These are phyloP conservation scores for Babyrousa celebensis DNA, from an alignment of 2,797 vertebrate genomes.

Conservation along the genomic window DNA sequence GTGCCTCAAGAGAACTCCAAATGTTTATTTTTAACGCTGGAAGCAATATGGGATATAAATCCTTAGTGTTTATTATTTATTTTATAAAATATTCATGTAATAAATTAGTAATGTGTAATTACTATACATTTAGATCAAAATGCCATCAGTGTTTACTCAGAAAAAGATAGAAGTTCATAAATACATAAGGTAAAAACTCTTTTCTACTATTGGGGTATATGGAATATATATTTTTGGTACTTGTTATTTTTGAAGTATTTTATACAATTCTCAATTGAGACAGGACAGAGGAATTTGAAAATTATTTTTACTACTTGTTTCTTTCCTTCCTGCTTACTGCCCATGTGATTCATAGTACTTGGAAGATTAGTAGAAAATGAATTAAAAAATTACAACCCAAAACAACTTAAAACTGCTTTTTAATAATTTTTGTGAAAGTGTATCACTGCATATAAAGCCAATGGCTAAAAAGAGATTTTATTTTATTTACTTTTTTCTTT, in stretches of 20 bases:
- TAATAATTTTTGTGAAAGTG: constrained; percentile 53
- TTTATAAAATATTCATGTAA: constrained; percentile 54
- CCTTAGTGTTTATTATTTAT: constrained; percentile 18
- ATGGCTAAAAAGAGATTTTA: constrained; percentile 20
- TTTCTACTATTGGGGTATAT: constrained; percentile 12
- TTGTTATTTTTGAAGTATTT: constrained; percentile 57
- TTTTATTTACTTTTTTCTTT: too few species aligned
- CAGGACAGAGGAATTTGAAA: neutral
- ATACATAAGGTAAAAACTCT: constrained; percentile 22
- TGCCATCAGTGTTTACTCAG: neutral
- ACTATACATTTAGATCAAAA: constrained; percentile 10
- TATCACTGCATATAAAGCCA: constrained; percentile 16
- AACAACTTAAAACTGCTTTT: constrained; percentile 18
- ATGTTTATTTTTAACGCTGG: constrained; percentile 56
- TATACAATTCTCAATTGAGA: neutral
- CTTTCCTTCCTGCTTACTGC: constrained; percentile 15
- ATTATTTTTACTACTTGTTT: constrained; percentile 62
- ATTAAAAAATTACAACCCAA: neutral
- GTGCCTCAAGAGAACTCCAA: neutral
- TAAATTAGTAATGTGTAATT: constrained; percentile 42
- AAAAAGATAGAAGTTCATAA: constrained; percentile 56
- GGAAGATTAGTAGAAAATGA: neutral
- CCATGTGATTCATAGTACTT: neutral
- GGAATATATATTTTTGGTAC: constrained; percentile 25
- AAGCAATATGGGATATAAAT: constrained; percentile 9